Base-by-base conservation (phyloP, 2,888 invertebrate species). In the Drosophila paranaensis region DNA sequence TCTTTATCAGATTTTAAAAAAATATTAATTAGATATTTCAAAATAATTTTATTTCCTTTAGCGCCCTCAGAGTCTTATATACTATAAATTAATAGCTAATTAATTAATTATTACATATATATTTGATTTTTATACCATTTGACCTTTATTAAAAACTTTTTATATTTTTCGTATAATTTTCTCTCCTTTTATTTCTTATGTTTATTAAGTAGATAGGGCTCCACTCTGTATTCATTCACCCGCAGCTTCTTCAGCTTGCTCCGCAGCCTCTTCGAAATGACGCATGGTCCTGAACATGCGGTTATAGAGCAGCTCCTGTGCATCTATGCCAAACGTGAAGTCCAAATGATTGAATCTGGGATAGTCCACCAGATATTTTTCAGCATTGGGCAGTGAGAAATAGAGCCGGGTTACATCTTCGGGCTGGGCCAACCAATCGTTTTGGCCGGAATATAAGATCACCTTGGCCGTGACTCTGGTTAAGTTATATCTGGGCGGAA, bases 271-370 rank as follows among this genome's bases (percentile, higher is more conserved):
- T n/a, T 82, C 82, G 4, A 66, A 64, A 14, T 35, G 5, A 2
- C 50, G 63, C 91, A 96, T 94, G 30, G 94, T 91, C 61, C 93
- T 93, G 25, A 95, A 91, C 40, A 95, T 91, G 74, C 94, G 93
- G 60, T 95, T 92, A 81, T 95, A 96, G 0, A 96, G 87, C 63
- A 95, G 88, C 4, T 93, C 92, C 61, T 93, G 94, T 0, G 94
- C 95, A 88, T 95, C 93, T 13, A 94, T 94, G 16, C 94, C 96
- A 94, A 95, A 95, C 74, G 95, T 92, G 87, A 95, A 96, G 88
- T 96, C 96, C 71, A 96, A 86, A 89, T 96, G 96, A 88, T 95
- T 95, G 85, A 96, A 96, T 6, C 92, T 91, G 3, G 92, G 82
- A 83, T 94, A 92, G 0, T 94, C 93, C 9, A 96, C 94, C 50